phyloP scores from a whole-genome alignment of 2,888 invertebrate species.

The Odontothrips loti region DNA sequence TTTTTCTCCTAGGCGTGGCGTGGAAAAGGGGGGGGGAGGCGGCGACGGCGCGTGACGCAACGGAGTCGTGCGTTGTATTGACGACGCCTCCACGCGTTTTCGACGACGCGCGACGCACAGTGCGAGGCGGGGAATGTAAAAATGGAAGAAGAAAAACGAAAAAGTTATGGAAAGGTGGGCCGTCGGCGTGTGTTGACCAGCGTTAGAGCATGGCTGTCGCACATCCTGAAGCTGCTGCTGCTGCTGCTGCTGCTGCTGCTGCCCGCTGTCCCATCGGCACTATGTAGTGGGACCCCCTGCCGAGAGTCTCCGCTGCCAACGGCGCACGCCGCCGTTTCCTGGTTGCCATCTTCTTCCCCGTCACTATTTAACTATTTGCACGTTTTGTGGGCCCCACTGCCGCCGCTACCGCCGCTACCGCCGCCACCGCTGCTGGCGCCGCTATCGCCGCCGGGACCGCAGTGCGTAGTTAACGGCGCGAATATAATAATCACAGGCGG shows the following conservation, averaged over 20 bases:
- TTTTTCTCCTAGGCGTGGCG: background rate
- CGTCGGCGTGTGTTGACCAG: background rate
- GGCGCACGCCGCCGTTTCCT: conserved; percentile 4
- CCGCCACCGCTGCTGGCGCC: too few relatives aligned
- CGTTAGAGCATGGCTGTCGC: background rate
- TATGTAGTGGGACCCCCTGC: background rate
- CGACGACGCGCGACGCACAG: too few relatives aligned
- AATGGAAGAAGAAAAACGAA: background rate
- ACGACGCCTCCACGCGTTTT: too few relatives aligned
- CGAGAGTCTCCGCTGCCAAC: conserved; percentile 1
- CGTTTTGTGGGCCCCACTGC: too few relatives aligned
- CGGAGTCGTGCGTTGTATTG: too few relatives aligned
- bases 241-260: too few relatives aligned
- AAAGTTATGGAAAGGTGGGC: background rate
- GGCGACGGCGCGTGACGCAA: background rate
- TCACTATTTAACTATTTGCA: too few relatives aligned
- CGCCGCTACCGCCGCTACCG: too few relatives aligned
- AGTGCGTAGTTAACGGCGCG: too few relatives aligned
- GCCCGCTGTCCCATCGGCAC: too few relatives aligned
- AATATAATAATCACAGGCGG: too few relatives aligned
- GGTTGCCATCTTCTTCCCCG: background rate
- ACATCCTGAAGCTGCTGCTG: background rate
- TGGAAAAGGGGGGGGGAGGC: background rate
- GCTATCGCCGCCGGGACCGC: too few relatives aligned
- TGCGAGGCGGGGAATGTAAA: background rate